phyloP scores from a whole-genome alignment of 2,797 vertebrate genomes.

The Rhynchonycteris naso region DNA sequence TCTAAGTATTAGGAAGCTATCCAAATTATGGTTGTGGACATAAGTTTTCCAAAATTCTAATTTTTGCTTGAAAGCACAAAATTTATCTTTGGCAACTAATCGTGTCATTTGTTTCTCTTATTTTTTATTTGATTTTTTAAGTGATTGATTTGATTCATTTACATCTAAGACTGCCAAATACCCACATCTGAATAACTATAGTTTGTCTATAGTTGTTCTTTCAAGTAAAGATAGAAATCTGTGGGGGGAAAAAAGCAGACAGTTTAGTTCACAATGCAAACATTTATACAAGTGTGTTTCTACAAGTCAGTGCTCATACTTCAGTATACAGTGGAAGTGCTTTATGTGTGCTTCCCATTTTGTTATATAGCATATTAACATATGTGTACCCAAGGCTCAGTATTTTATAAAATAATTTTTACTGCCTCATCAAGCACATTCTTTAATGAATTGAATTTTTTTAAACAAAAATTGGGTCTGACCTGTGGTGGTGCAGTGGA shows the following conservation, averaged over 20 bases:
- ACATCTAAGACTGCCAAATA: constrained; percentile 5
- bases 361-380: constrained; percentile 12
- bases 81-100: constrained; percentile 50
- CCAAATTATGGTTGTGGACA: background rate
- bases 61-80: background rate
- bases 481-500: too few species aligned
- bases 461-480: background rate
- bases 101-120: constrained; percentile 39
- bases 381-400: background rate
- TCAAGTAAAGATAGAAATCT: constrained; percentile 40
- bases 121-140: background rate
- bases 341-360: background rate
- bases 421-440: background rate
- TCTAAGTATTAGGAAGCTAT: constrained; percentile 15
- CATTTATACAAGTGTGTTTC: background rate
- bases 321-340: background rate
- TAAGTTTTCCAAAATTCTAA: constrained; percentile 4
- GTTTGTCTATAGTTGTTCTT: constrained; percentile 48
- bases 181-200: constrained; percentile 23
- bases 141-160: constrained; percentile 25
- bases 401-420: constrained; percentile 20
- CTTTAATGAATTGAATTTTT: background rate
- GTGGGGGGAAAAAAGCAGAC: constrained; percentile 21
- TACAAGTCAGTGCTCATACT: background rate
- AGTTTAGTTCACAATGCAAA: background rate